Evolutionary conservation across 1,140 invertebrate genomes (phyloP), one percentile per base, ranked within the genome.

Genomic region (Euura saliciscinereae): DNA sequence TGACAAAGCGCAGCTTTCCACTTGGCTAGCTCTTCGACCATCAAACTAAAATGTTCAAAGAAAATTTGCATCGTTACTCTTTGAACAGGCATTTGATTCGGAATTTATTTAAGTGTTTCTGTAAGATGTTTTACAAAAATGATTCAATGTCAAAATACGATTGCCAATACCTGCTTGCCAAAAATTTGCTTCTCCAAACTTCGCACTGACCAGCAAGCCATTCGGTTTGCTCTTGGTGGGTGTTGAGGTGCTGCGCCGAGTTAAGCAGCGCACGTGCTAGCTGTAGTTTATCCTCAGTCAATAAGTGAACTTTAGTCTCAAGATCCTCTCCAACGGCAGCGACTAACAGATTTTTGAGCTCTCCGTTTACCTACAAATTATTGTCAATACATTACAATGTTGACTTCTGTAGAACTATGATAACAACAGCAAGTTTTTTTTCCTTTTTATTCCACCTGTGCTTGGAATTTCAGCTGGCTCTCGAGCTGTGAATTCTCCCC

Each of bases 131-230:
- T 28, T 28, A 28, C 28, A 28, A 28, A 28, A 28, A 28, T 28
- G 0, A 28, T 28, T 28, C 28, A 28, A 28, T 28, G 28, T 28
- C 28, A 28, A 28, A 28, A 28, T 28, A 28, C 28, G 28, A 59
- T 59, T 67, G 77, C 43, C 28, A 70, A 71, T 85, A 94, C 93
- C 93, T 97, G 89, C 95, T 96, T 43, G 96, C 96, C 77, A 98
- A 88, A 87, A 97, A 98, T 91, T 98, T 98, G 79, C 95, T 97
- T 74, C 96, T 91, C 96, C 96, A 98, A 71, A 98, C 95, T 89
- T 98, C 96, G 85, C 96, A 97, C 80, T 98, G 96, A 3, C 96
- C 95, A 43, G 95, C 94, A 43, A 98, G 86, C 90, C 94, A 96
- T 83, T 98, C 97, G 3, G 96, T 94, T 88, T 97, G 95, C 85